These are phyloP conservation scores for Ailurus styani DNA, from an alignment of 2,113 vertebrate species.

Conservation along the genomic window DNA sequence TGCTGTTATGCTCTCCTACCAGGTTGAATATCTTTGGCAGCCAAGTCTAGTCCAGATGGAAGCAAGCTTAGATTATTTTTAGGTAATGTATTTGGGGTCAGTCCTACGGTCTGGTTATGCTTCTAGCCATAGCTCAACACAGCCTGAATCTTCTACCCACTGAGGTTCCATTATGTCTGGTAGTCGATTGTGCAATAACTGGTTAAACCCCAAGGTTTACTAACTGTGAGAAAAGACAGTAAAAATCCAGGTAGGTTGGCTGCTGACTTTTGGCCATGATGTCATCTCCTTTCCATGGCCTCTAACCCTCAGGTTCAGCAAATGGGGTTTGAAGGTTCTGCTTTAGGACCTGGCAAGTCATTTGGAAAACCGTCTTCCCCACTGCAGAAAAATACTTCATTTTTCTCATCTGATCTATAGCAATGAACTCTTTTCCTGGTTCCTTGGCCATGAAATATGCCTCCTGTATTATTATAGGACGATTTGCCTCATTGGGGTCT, in stretches of 20 bases:
- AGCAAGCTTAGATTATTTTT: background rate
- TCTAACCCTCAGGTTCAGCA: conserved; percentile 5
- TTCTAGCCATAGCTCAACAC: background rate
- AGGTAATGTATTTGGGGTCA: background rate
- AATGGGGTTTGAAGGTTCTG: background rate
- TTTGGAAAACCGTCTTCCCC: conserved; percentile 26
- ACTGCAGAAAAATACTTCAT: background rate
- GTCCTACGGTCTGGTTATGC: background rate
- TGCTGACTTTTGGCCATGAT: conserved; percentile 41
- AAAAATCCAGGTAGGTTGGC: conserved; percentile 47
- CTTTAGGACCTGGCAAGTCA: background rate
- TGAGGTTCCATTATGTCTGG: conserved; percentile 17
- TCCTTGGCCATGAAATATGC: conserved; percentile 54
- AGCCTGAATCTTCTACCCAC: conserved; percentile 18
- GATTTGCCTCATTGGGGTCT: conserved; percentile 28
- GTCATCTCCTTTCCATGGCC: conserved; percentile 28
- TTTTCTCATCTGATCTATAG: conserved; percentile 37
- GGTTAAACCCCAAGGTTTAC: conserved; percentile 38
- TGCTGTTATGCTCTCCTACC: background rate
- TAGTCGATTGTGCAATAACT: conserved; percentile 30
- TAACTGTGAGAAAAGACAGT: conserved; percentile 60
- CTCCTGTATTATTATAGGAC: conserved; percentile 40
- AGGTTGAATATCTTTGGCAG: background rate
- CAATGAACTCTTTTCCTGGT: conserved; percentile 54
- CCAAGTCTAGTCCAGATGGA: background rate